Conservation (phyloP, 2,888 invertebrate species). For the Tryphoninae sp. region DNA sequence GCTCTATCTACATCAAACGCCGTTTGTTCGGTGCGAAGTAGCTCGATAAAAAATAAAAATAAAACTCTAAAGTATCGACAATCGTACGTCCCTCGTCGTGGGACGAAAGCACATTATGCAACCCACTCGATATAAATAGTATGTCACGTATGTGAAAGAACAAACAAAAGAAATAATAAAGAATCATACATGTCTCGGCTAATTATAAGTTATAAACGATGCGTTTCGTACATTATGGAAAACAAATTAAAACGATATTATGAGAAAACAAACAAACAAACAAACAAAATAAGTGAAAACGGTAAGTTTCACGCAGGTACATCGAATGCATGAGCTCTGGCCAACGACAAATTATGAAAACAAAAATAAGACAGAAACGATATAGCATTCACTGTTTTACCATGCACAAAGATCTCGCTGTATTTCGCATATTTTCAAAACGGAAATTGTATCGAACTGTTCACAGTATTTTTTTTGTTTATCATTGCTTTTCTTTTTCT, state of each 20-base stretch:
- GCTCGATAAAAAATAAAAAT: not conserved
- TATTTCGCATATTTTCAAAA: not conserved
- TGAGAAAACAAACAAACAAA: not conserved
- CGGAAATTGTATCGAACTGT: not conserved
- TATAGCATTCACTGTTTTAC: not conserved
- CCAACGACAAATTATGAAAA: conserved; percentile 12
- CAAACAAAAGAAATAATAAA: not conserved
- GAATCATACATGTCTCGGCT: not conserved
- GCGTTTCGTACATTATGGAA: not conserved
- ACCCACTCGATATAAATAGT: not conserved
- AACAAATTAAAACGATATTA: not conserved
- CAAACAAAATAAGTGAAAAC: conserved; percentile 3
- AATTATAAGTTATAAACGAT: not conserved
- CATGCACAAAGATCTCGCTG: conserved; percentile 12
- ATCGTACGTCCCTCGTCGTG: not conserved
- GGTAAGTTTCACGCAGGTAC: conserved; percentile 18
- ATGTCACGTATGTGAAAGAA: not conserved
- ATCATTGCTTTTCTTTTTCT: not conserved
- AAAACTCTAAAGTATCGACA: conserved; percentile 1
- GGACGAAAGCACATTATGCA: not conserved
- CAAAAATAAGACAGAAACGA: conserved; percentile 1
- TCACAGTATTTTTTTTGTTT: not conserved
- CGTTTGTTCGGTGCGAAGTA: conserved; percentile 46
- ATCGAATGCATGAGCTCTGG: conserved; percentile 19
- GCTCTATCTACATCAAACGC: conserved; percentile 71